Evolutionary conservation across 2,113 vertebrate genomes (phyloP), one percentile per base, ranked within the genome.

Genomic region (Sylvilagus bachmani): DNA sequence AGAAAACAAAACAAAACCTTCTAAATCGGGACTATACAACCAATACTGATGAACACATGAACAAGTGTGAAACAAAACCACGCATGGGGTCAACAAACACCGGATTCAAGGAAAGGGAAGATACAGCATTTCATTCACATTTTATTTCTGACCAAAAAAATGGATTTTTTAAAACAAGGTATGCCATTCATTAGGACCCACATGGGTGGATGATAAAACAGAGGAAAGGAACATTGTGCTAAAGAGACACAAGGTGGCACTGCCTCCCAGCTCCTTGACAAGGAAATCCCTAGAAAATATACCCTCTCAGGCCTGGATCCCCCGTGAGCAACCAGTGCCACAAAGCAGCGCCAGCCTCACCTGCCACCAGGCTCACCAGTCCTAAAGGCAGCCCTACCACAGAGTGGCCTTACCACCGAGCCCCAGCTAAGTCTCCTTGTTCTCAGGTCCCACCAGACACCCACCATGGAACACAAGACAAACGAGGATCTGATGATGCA

Each of bases 91-190:
- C 22, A 19, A 93, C 53, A 71, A n/a, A 51, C 58, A 53, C 31
- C 33, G 55, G 87, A 84, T 62, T 73, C 83, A 77, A 10, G 2
- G 91, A 67, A 75, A 95, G 70, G 71, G 38, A 77, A 31, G 51
- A 64, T 62, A 79, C 29, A 80, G 8, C 36, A 29, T 92, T 95
- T 87, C 33, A 51, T 78, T 82, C 66, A 71, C 31, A 53, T 88
- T 97, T 96, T 97, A 96, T 97, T 96, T 96, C 55, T 73, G 51
- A 84, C 29, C 9, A 51, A 6, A 58, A 64, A 58, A 33, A 33
- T 8, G 55, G n/a, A 44, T 84, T 53, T 58, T 58, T 16, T 77
- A 88, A 71, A 96, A 71, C 53, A 87, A 92, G 89, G 62, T n/a
- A 44, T 21, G 19, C 51, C 62, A 53, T 7, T 80, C 70, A 74